Conservation (phyloP, 2,113 vertebrate species). For the Lepisosteus osseus region DNA sequence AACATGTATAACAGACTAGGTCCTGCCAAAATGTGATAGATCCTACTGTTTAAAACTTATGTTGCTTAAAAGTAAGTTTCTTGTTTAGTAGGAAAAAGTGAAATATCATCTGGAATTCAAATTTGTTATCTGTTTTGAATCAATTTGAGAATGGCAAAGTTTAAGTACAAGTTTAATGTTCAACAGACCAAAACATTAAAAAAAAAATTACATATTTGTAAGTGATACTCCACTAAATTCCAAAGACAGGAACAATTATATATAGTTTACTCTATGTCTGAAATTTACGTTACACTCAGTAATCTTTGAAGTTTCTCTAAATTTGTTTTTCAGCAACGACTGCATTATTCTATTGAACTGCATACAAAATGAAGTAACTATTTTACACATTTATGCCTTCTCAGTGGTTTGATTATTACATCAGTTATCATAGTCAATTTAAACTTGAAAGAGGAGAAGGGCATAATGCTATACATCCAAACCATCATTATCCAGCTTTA, state of each 20-base stretch:
- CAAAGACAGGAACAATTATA: not conserved
- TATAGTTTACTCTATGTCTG: too few relatives aligned
- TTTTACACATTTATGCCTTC: not conserved
- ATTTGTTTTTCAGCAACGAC: too few relatives aligned
- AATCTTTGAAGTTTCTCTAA: too few relatives aligned
- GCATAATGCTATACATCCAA: conserved; percentile 35
- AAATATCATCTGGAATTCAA: conserved; percentile 11
- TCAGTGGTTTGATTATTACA: conserved; percentile 25
- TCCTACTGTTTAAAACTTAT: conserved; percentile 6
- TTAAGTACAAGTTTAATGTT: conserved; percentile 25
- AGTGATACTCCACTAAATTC: not conserved
- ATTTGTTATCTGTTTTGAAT: conserved; percentile 5
- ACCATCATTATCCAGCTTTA: conserved; percentile 46
- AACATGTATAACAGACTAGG: conserved; percentile 1
- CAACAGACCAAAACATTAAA: conserved; percentile 16
- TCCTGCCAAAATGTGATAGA: not conserved
- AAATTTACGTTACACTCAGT: too few relatives aligned
- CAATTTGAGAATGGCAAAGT: conserved; percentile 2
- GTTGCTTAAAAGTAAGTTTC: not conserved
- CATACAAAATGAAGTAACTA: too few relatives aligned
- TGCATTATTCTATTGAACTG: too few relatives aligned
- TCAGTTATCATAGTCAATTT: conserved; percentile 23
- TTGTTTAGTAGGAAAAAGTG: not conserved
- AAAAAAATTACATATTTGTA: conserved; percentile 15
- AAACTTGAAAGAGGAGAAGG: conserved; percentile 46